phyloP scores from a whole-genome alignment of 1,140 invertebrate species.

The Brachionus sp. region DNA sequence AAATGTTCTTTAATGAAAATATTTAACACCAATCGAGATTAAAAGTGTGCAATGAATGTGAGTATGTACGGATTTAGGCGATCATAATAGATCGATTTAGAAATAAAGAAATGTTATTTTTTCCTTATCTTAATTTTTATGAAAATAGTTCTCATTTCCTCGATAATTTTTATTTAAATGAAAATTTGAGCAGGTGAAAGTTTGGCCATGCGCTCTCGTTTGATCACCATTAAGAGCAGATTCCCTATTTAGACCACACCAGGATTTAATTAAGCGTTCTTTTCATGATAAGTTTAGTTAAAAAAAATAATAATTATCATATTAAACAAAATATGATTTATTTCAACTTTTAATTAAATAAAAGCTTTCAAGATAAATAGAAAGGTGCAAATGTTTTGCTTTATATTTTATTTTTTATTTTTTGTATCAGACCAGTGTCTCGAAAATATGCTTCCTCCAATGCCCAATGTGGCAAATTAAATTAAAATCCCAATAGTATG shows the following conservation, averaged over 20 bases:
- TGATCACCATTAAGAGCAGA: background rate
- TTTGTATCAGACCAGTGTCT: background rate
- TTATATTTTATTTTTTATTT: background rate
- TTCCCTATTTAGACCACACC: background rate
- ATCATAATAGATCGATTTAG: background rate
- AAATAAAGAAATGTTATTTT: background rate
- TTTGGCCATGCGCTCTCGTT: background rate
- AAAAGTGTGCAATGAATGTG: conserved; percentile 21
- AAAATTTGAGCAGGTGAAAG: conserved; percentile 2
- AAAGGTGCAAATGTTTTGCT: background rate
- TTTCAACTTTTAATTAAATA: background rate
- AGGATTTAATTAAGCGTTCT: background rate
- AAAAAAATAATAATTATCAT: background rate
- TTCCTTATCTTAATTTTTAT: background rate
- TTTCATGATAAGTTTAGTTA: background rate
- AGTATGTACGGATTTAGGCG: conserved; percentile 10
- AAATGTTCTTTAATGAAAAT: background rate
- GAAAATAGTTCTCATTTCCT: conserved; percentile 5
- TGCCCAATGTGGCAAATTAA: background rate
- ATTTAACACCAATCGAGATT: background rate
- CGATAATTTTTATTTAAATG: background rate
- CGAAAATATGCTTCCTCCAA: background rate
- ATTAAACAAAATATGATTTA: background rate
- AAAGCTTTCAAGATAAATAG: background rate
- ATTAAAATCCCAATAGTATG: background rate